Conservation (phyloP, 2,888 invertebrate species). For the Pilophorus perplexus region DNA sequence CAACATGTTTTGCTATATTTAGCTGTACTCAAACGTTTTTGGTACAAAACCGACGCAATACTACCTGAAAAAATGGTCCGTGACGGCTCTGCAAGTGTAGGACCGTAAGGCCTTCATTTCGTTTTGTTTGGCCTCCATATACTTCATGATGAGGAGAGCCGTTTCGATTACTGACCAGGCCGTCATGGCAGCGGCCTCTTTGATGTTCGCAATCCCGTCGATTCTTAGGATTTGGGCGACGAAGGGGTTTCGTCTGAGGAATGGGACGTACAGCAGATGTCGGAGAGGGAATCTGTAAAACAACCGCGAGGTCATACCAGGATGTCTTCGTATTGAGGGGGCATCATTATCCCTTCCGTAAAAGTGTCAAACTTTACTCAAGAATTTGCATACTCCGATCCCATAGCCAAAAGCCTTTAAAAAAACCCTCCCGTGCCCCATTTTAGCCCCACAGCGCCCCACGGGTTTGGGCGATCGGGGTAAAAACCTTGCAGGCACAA, state of each 20-base stretch:
- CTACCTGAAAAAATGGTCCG: not conserved
- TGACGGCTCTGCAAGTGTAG: conserved; percentile 19
- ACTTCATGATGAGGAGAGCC: conserved; percentile 17
- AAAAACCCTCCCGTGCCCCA: too few species aligned
- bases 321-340: too few species aligned
- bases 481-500: too few species aligned
- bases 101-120: conserved; percentile 14
- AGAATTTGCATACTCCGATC: too few species aligned
- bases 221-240: not conserved
- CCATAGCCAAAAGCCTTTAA: too few species aligned
- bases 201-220: conserved; percentile 1
- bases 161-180: conserved; percentile 33
- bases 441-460: too few species aligned
- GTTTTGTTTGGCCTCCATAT: conserved; percentile 18
- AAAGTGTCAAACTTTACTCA: too few species aligned
- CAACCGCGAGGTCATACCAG: too few species aligned
- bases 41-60: not conserved
- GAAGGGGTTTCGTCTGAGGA: conserved; percentile 25
- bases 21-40: too few species aligned
- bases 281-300: conserved; percentile 4
- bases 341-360: too few species aligned
- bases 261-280: conserved; percentile 12
- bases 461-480: too few species aligned
- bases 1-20: too few species aligned
- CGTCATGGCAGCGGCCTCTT: conserved; percentile 17